Base-by-base conservation (phyloP, 2,113 vertebrate species). In the Casuarius casuarius region DNA sequence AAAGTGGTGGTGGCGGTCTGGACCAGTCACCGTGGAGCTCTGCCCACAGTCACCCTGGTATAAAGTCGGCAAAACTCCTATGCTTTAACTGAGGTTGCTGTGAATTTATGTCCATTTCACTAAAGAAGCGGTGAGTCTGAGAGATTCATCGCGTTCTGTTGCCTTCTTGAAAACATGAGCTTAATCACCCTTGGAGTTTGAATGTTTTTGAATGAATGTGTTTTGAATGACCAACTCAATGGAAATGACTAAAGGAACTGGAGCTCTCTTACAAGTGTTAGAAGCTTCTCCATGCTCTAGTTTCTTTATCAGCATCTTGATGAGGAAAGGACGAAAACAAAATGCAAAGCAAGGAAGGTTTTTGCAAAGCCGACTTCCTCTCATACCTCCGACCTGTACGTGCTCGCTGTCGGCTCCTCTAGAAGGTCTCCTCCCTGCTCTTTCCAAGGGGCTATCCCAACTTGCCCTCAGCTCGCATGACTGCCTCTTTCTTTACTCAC, bases 401-500 rank as follows among this genome's bases (percentile, higher is more conserved):
- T 21, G 38, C 65, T 90, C 4, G 1, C 5, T 54, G 6, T 38
- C 3, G 4, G 29, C 25, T 89, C 25, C 17, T 56, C 1, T 1
- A 13, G 44, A 31, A 35, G 18, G 18, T 15, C 20, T 74, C 17
- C 33, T 23, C 0, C 0, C 5, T 6, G 1, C 25, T 74, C 25
- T 33, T 58, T 33, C 67, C 31, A n/a, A 40, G 17, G 28, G 11
- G 12, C 25, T 35, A 4, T 7, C n/a, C 29, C 26, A 13, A 9
- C 23, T 52, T 2, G 2, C n/a, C 40, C 35, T 29, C 1, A 0
- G 2, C 8, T 42, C 1, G 2, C 4, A 1, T 40, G 26, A 21
- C 23, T 81, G 38, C 23, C 51, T 54, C 18, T 15, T 67, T 28
- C n/a, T 1, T 77, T 38, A 4, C 10, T 22, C 16, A 28, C 6